These are phyloP conservation scores for Diadophis punctatus DNA, from an alignment of 2,113 vertebrate species.

Conservation along the genomic window DNA sequence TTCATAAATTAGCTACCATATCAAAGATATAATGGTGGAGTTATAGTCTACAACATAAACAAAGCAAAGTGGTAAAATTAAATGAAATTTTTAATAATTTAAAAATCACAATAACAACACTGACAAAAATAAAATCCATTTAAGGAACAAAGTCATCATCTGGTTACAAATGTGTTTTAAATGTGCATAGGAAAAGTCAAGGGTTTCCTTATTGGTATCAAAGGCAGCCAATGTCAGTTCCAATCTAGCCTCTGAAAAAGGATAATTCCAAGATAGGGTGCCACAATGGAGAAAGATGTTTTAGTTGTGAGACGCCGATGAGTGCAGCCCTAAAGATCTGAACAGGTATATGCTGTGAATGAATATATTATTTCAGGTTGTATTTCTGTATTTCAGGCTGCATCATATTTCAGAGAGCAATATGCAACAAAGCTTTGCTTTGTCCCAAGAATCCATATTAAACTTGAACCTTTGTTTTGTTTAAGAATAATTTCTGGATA, in stretches of 20 bases:
- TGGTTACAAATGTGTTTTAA: neutral
- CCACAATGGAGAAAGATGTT: neutral
- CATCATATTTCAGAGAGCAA: neutral
- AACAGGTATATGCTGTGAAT: neutral
- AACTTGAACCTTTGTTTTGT: neutral
- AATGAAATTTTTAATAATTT: neutral
- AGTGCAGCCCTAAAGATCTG: neutral
- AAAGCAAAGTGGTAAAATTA: neutral
- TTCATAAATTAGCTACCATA: neutral
- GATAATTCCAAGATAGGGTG: neutral
- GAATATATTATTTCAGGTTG: neutral
- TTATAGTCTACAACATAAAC: neutral
- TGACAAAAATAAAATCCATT: neutral
- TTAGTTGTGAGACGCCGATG: neutral
- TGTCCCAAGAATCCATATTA: neutral
- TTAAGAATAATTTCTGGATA: neutral
- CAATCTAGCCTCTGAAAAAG: neutral
- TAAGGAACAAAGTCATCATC: neutral
- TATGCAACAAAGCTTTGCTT: neutral
- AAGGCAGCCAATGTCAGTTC: neutral
- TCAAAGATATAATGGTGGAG: neutral
- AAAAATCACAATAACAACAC: neutral
- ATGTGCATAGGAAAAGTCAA: neutral
- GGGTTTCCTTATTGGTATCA: neutral
- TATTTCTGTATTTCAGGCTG: neutral